A percentile compares a stretch with the other conserved stretches of the same genome.
These are phyloP conservation scores for Andrena bicolor DNA, from an alignment of 2,888 invertebrate genomes.

Conservation along the genomic window DNA sequence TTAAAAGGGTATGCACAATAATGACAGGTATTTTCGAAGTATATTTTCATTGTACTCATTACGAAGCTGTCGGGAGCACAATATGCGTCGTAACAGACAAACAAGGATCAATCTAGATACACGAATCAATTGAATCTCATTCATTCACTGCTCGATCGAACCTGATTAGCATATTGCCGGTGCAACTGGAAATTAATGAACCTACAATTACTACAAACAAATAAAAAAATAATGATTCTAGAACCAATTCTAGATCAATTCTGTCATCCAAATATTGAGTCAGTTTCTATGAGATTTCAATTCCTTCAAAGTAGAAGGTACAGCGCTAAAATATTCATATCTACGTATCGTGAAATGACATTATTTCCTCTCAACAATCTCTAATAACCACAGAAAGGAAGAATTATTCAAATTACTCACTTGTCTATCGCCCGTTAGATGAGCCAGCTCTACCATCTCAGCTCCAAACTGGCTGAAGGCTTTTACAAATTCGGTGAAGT, in stretches of 20 bases:
- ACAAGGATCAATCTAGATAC: conserved; percentile 28
- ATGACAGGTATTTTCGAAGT: neutral
- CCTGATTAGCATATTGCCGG: too few relatives aligned
- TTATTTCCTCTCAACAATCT: too few relatives aligned
- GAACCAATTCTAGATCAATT: too few relatives aligned
- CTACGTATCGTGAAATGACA: too few relatives aligned
- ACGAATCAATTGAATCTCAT: neutral
- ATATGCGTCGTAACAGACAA: conserved; percentile 15
- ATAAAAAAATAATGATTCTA: too few relatives aligned
- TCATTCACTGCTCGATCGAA: too few relatives aligned
- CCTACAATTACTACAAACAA: too few relatives aligned
- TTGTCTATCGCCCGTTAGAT: conserved; percentile 93
- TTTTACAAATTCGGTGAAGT: conserved; percentile 98
- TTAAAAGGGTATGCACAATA: conserved; percentile 4
- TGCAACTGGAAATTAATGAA: too few relatives aligned
- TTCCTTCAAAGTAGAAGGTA: too few relatives aligned
- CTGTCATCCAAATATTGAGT: too few relatives aligned
- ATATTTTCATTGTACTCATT: conserved; percentile 16
- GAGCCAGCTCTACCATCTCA: conserved; percentile 99
- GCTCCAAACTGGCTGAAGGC: conserved; percentile 99
- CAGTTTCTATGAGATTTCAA: too few relatives aligned
- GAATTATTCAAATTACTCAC: conserved; percentile 65
- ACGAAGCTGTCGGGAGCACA: conserved; percentile 23
- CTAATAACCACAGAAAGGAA: neutral
- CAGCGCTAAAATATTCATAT: too few relatives aligned